These are phyloP conservation scores for Subacronicta megacephala DNA, from an alignment of 2,888 invertebrate species.

Conservation along the genomic window DNA sequence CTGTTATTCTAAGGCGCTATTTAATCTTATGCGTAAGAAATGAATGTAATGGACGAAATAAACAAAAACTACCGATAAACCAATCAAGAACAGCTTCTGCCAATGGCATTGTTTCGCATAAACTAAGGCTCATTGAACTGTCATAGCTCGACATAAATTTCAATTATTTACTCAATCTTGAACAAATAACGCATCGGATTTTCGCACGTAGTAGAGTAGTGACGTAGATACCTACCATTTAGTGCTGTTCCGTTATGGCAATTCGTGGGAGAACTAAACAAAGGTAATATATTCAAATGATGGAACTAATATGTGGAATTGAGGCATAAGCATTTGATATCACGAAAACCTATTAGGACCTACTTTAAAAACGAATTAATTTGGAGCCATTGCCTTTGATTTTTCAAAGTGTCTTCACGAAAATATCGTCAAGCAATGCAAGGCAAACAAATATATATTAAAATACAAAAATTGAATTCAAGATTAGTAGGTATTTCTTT, in stretches of 20 bases:
- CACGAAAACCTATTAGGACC: background rate
- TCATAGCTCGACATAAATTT: constrained; percentile 36
- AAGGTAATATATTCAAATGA: constrained; percentile 73
- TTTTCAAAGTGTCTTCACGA: background rate
- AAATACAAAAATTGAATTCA: constrained; percentile 30
- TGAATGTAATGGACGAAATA: background rate
- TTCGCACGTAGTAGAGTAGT: constrained; percentile 74
- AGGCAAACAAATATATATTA: background rate
- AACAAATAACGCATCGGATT: constrained; percentile 63
- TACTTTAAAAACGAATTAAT: background rate
- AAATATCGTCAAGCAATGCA: background rate
- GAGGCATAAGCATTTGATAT: constrained; percentile 12
- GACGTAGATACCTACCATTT: constrained; percentile 66
- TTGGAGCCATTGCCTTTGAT: too few species aligned
- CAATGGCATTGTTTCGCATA: constrained; percentile 40
- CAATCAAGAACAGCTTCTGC: constrained; percentile 44
- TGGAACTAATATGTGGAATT: constrained; percentile 53
- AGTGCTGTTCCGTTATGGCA: constrained; percentile 77
- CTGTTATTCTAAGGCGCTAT: too few species aligned
- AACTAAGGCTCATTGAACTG: constrained; percentile 42
- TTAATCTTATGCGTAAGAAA: background rate
- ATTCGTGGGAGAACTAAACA: constrained; percentile 83
- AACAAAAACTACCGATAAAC: constrained; percentile 43
- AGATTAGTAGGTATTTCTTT: constrained; percentile 22
- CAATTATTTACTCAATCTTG: constrained; percentile 68